Percentiles rank a stretch among this genome's conserved stretches.
phyloP scores from a whole-genome alignment of 2,888 invertebrate species.

The Biston stratarius region DNA sequence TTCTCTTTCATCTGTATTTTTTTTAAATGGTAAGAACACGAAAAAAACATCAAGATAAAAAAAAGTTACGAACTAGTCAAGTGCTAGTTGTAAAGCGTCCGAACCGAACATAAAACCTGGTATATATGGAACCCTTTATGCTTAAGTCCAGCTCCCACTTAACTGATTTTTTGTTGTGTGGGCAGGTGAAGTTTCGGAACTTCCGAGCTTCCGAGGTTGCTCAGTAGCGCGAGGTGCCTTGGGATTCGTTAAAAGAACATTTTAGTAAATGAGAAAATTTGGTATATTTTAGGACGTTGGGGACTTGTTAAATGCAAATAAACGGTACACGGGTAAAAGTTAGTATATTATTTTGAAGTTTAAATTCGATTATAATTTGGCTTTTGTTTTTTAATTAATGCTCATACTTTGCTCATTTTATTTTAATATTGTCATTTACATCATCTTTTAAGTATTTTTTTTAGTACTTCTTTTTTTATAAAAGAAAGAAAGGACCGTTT shows the following conservation, averaged over 20 bases:
- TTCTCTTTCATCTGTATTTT: too few relatives aligned
- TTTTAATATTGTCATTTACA: background rate
- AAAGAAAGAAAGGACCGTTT: too few relatives aligned
- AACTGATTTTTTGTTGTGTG: constrained; percentile 18
- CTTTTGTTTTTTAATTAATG: background rate
- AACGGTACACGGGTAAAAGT: constrained; percentile 9
- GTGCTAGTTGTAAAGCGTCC: too few relatives aligned
- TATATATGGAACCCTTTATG: background rate
- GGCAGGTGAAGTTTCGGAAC: constrained; percentile 31
- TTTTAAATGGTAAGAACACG: too few relatives aligned
- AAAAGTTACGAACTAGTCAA: too few relatives aligned
- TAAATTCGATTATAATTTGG: constrained; percentile 8
- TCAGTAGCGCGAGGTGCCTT: background rate
- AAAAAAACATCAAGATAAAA: too few relatives aligned
- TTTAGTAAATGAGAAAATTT: constrained; percentile 24
- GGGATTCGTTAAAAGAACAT: constrained; percentile 21
- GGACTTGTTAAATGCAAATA: constrained; percentile 18
- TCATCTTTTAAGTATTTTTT: background rate
- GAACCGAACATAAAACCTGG: too few relatives aligned
- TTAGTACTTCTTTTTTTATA: background rate
- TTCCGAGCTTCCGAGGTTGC: background rate
- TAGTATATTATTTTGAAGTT: constrained; percentile 7
- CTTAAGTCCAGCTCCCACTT: background rate
- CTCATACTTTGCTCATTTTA: background rate
- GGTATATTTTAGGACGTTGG: background rate